Evolutionary conservation across 1,140 invertebrate species (phyloP).

Genomic region (Procambarus virginalis): DNA sequence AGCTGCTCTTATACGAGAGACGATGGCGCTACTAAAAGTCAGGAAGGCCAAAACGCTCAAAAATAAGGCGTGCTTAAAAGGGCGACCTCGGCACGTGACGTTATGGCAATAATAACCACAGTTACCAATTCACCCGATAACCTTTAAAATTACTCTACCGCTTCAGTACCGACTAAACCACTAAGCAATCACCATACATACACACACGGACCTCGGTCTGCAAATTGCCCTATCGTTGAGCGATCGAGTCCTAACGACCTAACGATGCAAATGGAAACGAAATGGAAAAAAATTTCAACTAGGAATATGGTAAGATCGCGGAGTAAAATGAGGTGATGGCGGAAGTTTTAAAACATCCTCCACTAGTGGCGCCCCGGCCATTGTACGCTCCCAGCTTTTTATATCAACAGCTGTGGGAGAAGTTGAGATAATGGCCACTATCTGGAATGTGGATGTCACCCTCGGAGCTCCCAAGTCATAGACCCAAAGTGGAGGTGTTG

Average conservation of each 20-base stretch:
- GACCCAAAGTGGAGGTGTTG: neutral
- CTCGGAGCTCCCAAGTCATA: neutral
- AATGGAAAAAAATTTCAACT: neutral
- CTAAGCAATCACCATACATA: too few relatives aligned
- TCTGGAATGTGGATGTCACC: slow-evolving; percentile 45
- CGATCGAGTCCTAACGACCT: too few relatives aligned
- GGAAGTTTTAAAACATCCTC: slow-evolving; percentile 57
- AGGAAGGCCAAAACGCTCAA: neutral
- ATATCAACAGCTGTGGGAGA: slow-evolving; percentile 58
- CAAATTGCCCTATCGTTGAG: too few relatives aligned
- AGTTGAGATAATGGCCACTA: slow-evolving; percentile 45
- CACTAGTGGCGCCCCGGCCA: slow-evolving; percentile 14
- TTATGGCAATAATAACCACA: neutral
- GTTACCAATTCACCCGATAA: neutral
- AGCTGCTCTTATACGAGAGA: slow-evolving; percentile 1
- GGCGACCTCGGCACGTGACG: neutral
- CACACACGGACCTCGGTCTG: too few relatives aligned
- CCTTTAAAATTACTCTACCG: neutral
- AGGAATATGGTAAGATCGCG: neutral
- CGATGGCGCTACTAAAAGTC: slow-evolving; percentile 11
- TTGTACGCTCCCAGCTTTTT: slow-evolving; percentile 39
- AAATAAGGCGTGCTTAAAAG: neutral
- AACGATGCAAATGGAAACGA: neutral
- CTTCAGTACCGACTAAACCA: too few relatives aligned
- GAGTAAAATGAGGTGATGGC: slow-evolving; percentile 31